A percentile compares a stretch with the other conserved stretches of the same genome.
Evolutionary conservation across 2,797 vertebrate genomes (phyloP).

Genomic region (Propithecus deckenii): DNA sequence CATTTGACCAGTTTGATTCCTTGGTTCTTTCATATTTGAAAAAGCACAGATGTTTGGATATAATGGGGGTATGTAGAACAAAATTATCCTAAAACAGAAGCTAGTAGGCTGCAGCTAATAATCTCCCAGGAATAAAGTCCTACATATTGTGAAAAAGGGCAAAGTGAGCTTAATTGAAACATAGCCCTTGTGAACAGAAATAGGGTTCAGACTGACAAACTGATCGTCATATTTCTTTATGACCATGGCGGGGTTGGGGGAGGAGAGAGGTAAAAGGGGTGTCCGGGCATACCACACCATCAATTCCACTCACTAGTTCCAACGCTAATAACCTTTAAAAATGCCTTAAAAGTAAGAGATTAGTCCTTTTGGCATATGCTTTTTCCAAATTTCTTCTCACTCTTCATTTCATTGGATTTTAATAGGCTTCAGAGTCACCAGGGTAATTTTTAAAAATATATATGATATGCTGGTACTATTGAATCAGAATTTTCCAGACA

Average conservation of each 20-base stretch:
- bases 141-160: not conserved
- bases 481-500: not conserved
- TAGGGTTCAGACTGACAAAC: not conserved
- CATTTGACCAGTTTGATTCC: not conserved
- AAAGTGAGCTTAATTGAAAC: not conserved
- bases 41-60: not conserved
- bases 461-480: not conserved
- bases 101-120: not conserved
- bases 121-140: not conserved
- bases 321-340: not conserved
- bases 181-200: slow-evolving; percentile 2
- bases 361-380: not conserved
- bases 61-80: not conserved
- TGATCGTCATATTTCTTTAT: not conserved
- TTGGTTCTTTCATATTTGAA: slow-evolving; percentile 11
- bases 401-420: not conserved
- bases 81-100: not conserved
- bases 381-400: slow-evolving; percentile 11
- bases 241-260: not conserved
- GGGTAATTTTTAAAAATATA: not conserved
- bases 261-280: not conserved
- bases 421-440: not conserved
- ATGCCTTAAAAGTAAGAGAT: not conserved
- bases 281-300: not conserved
- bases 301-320: not conserved